phyloP scores from a whole-genome alignment of 2,888 invertebrate species.

The Dorcus hopei region DNA sequence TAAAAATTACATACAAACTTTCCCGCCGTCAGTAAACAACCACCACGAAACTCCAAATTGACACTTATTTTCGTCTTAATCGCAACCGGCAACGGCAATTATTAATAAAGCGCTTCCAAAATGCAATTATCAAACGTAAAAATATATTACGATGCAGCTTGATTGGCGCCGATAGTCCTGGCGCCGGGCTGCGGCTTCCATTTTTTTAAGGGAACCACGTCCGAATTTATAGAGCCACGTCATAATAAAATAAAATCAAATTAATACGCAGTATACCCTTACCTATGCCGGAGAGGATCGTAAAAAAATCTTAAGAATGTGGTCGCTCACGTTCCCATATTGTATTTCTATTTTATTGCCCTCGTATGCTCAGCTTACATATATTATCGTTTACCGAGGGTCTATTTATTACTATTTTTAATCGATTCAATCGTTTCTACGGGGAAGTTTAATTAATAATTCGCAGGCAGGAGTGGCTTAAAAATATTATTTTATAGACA shows the following conservation, averaged over 20 bases:
- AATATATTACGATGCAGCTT: constrained; percentile 28
- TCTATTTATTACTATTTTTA: no score
- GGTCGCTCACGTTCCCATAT: constrained; percentile 32
- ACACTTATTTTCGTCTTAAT: no score
- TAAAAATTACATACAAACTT: no score
- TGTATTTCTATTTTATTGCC: constrained; percentile 16
- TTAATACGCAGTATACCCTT: constrained; percentile 37
- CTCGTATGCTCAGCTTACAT: constrained; percentile 4
- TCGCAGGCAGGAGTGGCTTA: no score
- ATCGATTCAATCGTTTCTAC: no score
- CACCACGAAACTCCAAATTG: no score
- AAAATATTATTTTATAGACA: no score
- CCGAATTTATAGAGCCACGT: constrained; percentile 46
- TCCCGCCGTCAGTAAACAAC: no score
- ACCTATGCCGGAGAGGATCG: constrained; percentile 4
- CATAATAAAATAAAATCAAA: constrained; percentile 49
- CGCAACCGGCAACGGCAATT: neutral
- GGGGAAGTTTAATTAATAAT: no score
- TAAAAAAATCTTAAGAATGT: constrained; percentile 45
- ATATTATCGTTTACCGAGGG: neutral
- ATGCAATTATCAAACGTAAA: constrained; percentile 19
- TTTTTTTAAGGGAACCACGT: constrained; percentile 36
- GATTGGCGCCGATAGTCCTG: constrained; percentile 44
- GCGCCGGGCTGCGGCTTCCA: constrained; percentile 39
- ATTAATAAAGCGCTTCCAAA: neutral